phyloP scores from a whole-genome alignment of 2,113 vertebrate species.

The Chloebia gouldiae region DNA sequence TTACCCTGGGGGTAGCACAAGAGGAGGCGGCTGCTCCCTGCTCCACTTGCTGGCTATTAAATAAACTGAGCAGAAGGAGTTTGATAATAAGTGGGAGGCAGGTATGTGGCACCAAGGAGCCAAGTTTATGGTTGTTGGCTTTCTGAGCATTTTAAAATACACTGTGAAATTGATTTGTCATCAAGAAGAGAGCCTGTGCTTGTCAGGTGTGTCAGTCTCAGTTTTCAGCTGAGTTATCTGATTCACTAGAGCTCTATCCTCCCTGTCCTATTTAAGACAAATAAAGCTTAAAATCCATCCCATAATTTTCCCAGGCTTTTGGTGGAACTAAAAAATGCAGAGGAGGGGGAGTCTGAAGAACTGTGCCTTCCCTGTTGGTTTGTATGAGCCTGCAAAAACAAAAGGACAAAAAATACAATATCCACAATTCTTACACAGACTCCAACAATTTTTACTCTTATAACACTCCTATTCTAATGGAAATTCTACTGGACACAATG shows the following conservation, averaged over 20 bases:
- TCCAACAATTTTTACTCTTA: not conserved
- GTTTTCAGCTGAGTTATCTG: constrained; percentile 7
- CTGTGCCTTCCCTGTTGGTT: not conserved
- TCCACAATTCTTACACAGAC: not conserved
- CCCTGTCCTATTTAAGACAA: not conserved
- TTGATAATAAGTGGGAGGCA: not conserved
- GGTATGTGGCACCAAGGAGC: not conserved
- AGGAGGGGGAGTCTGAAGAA: not conserved
- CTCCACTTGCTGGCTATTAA: not conserved
- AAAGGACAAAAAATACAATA: not conserved
- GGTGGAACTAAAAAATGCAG: not conserved
- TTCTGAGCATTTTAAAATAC: constrained; percentile 13
- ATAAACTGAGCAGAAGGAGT: not conserved
- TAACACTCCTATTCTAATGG: not conserved
- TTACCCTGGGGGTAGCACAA: not conserved
- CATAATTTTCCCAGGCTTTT: not conserved
- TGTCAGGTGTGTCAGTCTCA: not conserved
- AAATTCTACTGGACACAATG: not conserved
- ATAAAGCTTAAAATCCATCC: not conserved
- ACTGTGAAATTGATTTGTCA: constrained; percentile 15
- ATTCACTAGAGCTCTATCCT: not conserved
- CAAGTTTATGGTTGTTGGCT: not conserved
- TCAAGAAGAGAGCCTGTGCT: not conserved
- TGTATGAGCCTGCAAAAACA: not conserved
- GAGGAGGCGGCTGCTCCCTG: not conserved